A percentile compares a stretch with the other conserved stretches of the same genome.
phyloP scores from a whole-genome alignment of 1,140 invertebrate genomes.

The Penaeus indicus region DNA sequence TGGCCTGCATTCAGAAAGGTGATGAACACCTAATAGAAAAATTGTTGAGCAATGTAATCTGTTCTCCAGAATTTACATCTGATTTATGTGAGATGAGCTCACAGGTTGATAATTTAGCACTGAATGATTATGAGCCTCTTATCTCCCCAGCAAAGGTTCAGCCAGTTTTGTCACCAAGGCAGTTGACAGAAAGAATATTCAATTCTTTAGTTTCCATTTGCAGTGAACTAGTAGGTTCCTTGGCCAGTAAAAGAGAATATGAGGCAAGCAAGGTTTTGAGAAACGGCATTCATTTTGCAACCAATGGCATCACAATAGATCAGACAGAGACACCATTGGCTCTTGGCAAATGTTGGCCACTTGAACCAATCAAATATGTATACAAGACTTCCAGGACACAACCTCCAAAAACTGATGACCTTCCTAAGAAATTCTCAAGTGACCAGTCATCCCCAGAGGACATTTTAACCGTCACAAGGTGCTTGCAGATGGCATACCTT shows the following conservation, averaged over 20 bases:
- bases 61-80: constrained; percentile 41
- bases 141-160: constrained; percentile 59
- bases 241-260: constrained; percentile 45
- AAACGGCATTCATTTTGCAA: constrained; percentile 54
- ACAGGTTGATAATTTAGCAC: constrained; percentile 32
- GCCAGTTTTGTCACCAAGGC: constrained; percentile 45
- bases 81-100: constrained; percentile 49
- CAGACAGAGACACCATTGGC: constrained; percentile 40
- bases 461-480: constrained; percentile 59
- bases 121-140: constrained; percentile 59
- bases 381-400: constrained; percentile 12
- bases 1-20: constrained; percentile 60
- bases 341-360: constrained; percentile 58
- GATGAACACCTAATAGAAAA: constrained; percentile 58
- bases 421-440: not conserved
- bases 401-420: not conserved
- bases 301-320: constrained; percentile 52
- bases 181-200: constrained; percentile 46
- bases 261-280: constrained; percentile 48
- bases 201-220: constrained; percentile 40
- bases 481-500: constrained; percentile 60
- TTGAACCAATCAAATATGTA: constrained; percentile 54
- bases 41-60: constrained; percentile 50
- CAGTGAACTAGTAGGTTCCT: constrained; percentile 23
- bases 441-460: constrained; percentile 56